Evolutionary conservation across 1,140 invertebrate genomes (phyloP).

Genomic region (Heterodera schachtii): DNA sequence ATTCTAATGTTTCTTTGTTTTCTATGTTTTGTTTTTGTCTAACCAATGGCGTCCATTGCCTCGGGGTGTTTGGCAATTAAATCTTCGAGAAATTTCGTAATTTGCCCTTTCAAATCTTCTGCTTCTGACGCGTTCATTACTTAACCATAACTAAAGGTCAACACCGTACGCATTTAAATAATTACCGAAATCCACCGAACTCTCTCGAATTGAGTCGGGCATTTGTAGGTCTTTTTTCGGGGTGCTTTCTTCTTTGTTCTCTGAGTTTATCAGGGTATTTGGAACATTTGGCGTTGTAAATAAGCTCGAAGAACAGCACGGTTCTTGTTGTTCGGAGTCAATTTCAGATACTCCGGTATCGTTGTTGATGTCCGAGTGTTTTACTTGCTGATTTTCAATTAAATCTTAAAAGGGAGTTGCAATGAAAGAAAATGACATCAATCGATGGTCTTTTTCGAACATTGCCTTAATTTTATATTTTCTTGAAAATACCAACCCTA

Average conservation of each 20-base stretch:
- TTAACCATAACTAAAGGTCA: not conserved
- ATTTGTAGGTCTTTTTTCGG: not conserved
- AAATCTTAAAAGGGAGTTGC: not conserved
- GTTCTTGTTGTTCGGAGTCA: not conserved
- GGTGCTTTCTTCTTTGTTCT: not conserved
- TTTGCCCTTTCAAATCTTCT: conserved; percentile 59
- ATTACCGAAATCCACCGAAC: not conserved
- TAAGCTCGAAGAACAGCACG: conserved; percentile 6
- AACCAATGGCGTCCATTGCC: conserved; percentile 58
- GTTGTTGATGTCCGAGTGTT: not conserved
- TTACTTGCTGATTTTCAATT: not conserved
- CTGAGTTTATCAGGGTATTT: not conserved
- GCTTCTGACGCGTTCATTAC: not conserved
- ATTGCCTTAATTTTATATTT: too few species aligned
- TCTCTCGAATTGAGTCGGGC: not conserved
- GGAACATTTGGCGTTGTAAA: not conserved
- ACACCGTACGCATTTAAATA: not conserved
- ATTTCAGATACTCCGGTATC: not conserved
- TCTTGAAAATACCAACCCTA: too few species aligned
- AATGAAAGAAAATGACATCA: too few species aligned
- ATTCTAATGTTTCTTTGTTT: conserved; percentile 31
- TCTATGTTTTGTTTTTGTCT: not conserved
- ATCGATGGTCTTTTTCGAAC: too few species aligned
- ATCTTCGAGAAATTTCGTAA: conserved; percentile 62
- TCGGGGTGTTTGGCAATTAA: conserved; percentile 64